phyloP scores from a whole-genome alignment of 2,113 vertebrate species.

The Apodemus sylvaticus region DNA sequence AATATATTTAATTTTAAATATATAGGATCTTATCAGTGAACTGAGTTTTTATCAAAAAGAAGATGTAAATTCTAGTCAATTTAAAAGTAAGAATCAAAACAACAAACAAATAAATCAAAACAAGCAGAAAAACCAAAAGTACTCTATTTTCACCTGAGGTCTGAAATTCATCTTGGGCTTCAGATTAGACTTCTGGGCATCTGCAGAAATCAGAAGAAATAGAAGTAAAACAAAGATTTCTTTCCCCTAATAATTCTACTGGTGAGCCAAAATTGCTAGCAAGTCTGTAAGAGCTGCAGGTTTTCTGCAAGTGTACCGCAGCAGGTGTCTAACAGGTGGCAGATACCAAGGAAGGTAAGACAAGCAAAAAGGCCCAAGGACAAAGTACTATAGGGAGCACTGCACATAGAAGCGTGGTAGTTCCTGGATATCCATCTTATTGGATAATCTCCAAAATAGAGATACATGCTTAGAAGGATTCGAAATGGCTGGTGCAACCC shows the following conservation, averaged over 20 bases:
- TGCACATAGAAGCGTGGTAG: not conserved
- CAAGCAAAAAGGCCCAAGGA: not conserved
- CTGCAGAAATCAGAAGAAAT: not conserved
- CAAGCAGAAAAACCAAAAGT: not conserved
- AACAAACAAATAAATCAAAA: not conserved
- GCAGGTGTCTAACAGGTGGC: not conserved
- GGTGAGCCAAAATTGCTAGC: not conserved
- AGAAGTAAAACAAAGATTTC: not conserved
- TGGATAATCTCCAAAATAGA: not conserved
- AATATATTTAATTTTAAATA: not conserved
- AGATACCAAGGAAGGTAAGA: not conserved
- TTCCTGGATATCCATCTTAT: not conserved
- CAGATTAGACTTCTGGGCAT: not conserved
- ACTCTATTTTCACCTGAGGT: not conserved
- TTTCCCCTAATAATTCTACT: not conserved
- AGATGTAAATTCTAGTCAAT: not conserved
- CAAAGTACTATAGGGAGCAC: not conserved
- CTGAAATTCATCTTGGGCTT: not conserved
- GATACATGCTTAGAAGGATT: not conserved
- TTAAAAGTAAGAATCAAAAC: constrained; percentile 8
- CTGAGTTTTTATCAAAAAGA: not conserved
- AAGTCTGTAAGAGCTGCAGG: not conserved
- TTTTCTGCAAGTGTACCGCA: not conserved
- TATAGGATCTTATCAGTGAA: not conserved
- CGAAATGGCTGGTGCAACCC: not conserved